These are phyloP conservation scores for Teleiodes luculella DNA, from an alignment of 2,888 invertebrate species.

Conservation along the genomic window DNA sequence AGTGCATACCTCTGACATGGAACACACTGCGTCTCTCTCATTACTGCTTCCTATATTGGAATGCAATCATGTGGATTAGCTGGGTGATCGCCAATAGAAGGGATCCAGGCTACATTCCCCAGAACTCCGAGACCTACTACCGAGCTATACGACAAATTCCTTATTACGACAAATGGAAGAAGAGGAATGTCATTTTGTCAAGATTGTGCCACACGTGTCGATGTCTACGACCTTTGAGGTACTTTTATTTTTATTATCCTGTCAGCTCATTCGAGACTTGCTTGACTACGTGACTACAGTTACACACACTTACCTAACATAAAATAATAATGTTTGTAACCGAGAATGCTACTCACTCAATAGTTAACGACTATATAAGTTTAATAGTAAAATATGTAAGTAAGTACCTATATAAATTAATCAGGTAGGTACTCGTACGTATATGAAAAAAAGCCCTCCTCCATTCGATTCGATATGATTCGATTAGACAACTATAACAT, in stretches of 20 bases:
- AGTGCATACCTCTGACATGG: slow-evolving; percentile 95
- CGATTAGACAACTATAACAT: no score
- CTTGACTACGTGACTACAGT: no score
- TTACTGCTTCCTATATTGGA: slow-evolving; percentile 94
- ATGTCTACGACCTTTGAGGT: slow-evolving; percentile 88
- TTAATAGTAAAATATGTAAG: no score
- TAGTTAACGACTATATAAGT: no score
- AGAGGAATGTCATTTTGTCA: slow-evolving; percentile 88
- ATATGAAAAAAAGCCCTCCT: no score
- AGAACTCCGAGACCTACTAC: slow-evolving; percentile 94
- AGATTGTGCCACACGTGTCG: slow-evolving; percentile 94
- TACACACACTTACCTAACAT: no score
- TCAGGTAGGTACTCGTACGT: no score
- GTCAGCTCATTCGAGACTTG: no score
- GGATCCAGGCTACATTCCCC: slow-evolving; percentile 93
- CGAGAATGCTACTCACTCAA: no score
- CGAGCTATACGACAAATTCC: slow-evolving; percentile 94
- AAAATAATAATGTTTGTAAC: no score
- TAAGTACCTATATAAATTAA: no score
- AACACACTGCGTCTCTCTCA: slow-evolving; percentile 90
- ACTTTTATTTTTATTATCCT: background rate
- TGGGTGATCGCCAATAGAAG: slow-evolving; percentile 93
- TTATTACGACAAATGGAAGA: slow-evolving; percentile 95
- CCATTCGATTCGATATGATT: no score
- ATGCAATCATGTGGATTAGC: slow-evolving; percentile 94